Evolutionary conservation across 2,797 vertebrate genomes (phyloP).

Genomic region (Amblyopsis hoosieri): DNA sequence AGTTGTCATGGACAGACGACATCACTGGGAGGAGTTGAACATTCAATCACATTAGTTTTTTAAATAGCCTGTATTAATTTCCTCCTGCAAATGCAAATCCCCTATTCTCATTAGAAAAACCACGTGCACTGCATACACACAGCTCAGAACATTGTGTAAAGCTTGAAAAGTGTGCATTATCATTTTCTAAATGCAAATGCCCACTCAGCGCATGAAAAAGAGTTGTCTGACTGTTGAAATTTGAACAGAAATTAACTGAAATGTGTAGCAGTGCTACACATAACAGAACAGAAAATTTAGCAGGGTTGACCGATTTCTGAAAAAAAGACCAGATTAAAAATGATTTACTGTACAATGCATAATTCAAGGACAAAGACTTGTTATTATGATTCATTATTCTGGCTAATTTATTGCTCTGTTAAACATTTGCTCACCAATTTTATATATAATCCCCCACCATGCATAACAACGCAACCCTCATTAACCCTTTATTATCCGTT

Average conservation of each 20-base stretch:
- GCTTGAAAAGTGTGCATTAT: conserved; percentile 25
- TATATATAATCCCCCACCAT: conserved; percentile 33
- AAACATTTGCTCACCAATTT: conserved; percentile 41
- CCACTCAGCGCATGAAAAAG: not conserved
- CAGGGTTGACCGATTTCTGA: conserved; percentile 23
- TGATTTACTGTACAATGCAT: conserved; percentile 44
- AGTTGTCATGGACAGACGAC: conserved; percentile 41
- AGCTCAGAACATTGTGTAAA: not conserved
- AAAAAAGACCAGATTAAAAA: conserved; percentile 41
- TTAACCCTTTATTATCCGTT: conserved; percentile 51
- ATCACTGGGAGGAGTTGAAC: conserved; percentile 32
- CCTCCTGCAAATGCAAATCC: conserved; percentile 40
- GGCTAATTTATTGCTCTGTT: conserved; percentile 57
- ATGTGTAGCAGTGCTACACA: conserved; percentile 19
- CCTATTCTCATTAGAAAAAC: conserved; percentile 25
- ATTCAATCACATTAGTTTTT: conserved; percentile 37
- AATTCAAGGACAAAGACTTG: conserved; percentile 57
- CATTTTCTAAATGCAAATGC: conserved; percentile 15
- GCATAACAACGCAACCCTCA: conserved; percentile 42
- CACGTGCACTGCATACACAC: conserved; percentile 25
- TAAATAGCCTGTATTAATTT: conserved; percentile 40
- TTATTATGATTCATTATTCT: conserved; percentile 58
- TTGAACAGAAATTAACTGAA: conserved; percentile 35
- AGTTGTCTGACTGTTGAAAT: conserved; percentile 17
- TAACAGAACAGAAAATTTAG: conserved; percentile 30